A percentile compares a stretch with the other conserved stretches of the same genome.
Conservation (phyloP, 1,140 invertebrate species). For the Theocolax elegans region DNA sequence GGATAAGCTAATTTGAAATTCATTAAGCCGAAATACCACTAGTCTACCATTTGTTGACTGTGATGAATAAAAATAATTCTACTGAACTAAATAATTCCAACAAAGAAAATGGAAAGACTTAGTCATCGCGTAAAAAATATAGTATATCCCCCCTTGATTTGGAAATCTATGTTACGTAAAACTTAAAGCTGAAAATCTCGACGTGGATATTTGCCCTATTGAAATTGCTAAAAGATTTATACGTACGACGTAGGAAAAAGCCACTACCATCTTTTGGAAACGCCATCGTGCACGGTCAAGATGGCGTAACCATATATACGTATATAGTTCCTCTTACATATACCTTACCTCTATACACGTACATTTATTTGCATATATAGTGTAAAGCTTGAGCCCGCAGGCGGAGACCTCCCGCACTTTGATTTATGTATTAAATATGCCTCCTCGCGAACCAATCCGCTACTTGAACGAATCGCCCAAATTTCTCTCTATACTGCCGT, state of each 20-base stretch:
- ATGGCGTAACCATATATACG: conserved; percentile 54
- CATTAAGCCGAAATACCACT: too few species aligned
- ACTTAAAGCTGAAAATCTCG: background rate
- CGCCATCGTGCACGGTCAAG: conserved; percentile 54
- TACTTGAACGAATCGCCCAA: conserved; percentile 31
- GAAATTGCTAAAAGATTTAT: conserved; percentile 40
- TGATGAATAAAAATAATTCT: too few species aligned
- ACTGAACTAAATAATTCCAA: too few species aligned
- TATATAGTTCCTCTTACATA: conserved; percentile 47
- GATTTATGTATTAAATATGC: conserved; percentile 68
- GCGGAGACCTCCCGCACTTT: conserved; percentile 59
- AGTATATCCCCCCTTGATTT: background rate
- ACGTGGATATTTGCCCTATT: conserved; percentile 31
- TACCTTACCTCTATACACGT: conserved; percentile 14
- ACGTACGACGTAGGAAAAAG: background rate
- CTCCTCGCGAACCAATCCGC: conserved; percentile 50
- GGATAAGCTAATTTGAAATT: too few species aligned
- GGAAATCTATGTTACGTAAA: conserved; percentile 15
- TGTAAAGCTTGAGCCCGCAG: conserved; percentile 57
- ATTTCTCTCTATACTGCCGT: background rate
- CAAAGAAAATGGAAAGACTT: too few species aligned
- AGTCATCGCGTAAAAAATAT: background rate
- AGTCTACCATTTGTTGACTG: too few species aligned
- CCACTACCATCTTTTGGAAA: conserved; percentile 30
- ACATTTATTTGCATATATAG: conserved; percentile 59